Percentiles rank a stretch among this genome's conserved stretches.
phyloP scores from a whole-genome alignment of 2,113 vertebrate genomes.

The Varanus komodoensis region DNA sequence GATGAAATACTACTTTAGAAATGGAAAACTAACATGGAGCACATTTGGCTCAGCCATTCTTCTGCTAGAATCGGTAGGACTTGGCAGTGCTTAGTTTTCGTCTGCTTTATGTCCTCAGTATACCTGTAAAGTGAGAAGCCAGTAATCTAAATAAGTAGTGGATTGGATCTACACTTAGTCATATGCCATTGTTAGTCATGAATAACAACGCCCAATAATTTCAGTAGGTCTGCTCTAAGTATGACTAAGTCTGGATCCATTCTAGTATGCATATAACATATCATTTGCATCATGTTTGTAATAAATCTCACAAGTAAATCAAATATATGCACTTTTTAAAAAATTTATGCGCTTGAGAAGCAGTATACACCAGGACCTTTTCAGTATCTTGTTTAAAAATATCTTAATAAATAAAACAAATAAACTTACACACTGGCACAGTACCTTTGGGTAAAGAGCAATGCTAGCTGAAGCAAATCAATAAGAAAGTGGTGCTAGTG shows the following conservation, averaged over 20 bases:
- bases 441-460: slow-evolving; percentile 60
- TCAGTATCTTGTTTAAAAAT: slow-evolving; percentile 81
- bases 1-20: not conserved
- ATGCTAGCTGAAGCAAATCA: slow-evolving; percentile 41
- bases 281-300: not conserved
- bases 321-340: slow-evolving; percentile 58
- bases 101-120: not conserved
- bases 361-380: slow-evolving; percentile 70
- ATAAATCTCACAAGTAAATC: slow-evolving; percentile 36
- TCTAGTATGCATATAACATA: not conserved
- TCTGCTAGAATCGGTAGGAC: not conserved
- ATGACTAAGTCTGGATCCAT: too few species aligned
- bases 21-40: not conserved
- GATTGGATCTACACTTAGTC: too few species aligned
- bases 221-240: too few species aligned
- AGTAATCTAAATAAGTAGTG: not conserved
- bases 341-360: slow-evolving; percentile 72
- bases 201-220: too few species aligned
- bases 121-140: not conserved
- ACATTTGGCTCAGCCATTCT: not conserved
- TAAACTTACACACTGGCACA: slow-evolving; percentile 86
- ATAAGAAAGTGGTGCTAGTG: slow-evolving; percentile 38
- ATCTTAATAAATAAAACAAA: slow-evolving; percentile 97
- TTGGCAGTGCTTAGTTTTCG: not conserved
- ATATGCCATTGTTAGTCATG: too few species aligned